These are phyloP conservation scores for Orycteropus afer DNA, from an alignment of 2,113 vertebrate genomes.

Conservation along the genomic window DNA sequence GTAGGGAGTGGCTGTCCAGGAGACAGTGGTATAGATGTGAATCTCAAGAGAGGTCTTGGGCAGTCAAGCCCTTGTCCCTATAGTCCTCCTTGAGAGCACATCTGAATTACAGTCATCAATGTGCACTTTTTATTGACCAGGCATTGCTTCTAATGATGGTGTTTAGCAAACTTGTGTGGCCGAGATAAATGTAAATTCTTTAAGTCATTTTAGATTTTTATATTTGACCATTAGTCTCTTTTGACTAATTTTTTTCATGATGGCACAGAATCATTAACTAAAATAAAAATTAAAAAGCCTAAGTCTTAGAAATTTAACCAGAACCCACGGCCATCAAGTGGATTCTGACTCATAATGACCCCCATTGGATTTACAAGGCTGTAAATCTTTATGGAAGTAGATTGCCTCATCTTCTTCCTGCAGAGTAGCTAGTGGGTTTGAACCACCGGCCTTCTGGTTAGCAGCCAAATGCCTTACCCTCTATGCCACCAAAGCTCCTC, in stretches of 20 bases:
- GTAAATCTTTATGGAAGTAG: too few species aligned
- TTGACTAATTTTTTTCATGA: background rate
- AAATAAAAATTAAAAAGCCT: background rate
- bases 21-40: background rate
- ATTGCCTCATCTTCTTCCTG: too few species aligned
- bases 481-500: too few species aligned
- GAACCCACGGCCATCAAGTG: too few species aligned
- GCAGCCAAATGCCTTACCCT: too few species aligned
- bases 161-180: background rate
- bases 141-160: background rate
- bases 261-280: background rate
- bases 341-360: too few species aligned
- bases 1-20: background rate
- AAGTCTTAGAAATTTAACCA: slow-evolving; percentile 13
- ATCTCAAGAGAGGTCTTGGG: background rate
- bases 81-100: background rate
- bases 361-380: too few species aligned
- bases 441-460: too few species aligned
- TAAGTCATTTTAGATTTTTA: slow-evolving; percentile 40
- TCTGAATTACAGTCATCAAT: background rate
- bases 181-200: background rate
- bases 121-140: background rate
- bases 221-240: background rate
- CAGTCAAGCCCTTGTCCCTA: background rate
- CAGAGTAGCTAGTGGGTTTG: too few species aligned